Base-by-base conservation (phyloP, 53 echinoderm and acorn worm genomes). In the Echinometra lucunter region DNA sequence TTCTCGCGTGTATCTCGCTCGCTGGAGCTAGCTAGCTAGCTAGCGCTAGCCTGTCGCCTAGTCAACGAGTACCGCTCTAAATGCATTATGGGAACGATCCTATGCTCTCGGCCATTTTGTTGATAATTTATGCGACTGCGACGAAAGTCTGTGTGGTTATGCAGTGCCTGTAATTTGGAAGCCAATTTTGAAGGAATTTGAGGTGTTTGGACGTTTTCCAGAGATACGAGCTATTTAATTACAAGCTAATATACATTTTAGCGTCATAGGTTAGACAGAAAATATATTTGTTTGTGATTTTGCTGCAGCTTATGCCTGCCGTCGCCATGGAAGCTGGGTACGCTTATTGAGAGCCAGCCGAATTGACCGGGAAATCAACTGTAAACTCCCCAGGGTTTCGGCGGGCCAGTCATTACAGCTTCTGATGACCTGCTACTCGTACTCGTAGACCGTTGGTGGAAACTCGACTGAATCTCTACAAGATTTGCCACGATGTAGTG, bases 281-380 rank as follows among this genome's bases (percentile, higher is more conserved):
- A 0, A 42, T 19, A 6, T 21, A 42, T 15, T 42, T 2, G 4
- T 78, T 18, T 21, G 19, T 38, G 42, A 23, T 16, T 78, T 78
- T 21, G 78, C 42, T 21, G 90, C 16, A 19, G 15, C 25, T 35
- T 49, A 6, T 92, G 28, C 74, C 44, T 44, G 25, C 49, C 47
- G 92, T 72, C 92, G 67, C 92, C 92, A 92, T 92, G 91, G 92
- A 92, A 92, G 72, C 92, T 92, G 72, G 72, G 72, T 92, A 92
- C 72, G 92, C 92, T 92, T 2, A n/a, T 56, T 70, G 69, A 49
- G 40, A 92, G 92, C 47, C 92, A 45, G 66, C 21, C 44, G 66
- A 60, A 42, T 9, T 66, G 19, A 66, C 28, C 92, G 53, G 27
- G 92, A 70, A 88, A 56, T 27, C 56, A 30, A 34, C 53, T 53